Conservation (phyloP, 2,113 vertebrate species). For the Oxyruncus cristatus region DNA sequence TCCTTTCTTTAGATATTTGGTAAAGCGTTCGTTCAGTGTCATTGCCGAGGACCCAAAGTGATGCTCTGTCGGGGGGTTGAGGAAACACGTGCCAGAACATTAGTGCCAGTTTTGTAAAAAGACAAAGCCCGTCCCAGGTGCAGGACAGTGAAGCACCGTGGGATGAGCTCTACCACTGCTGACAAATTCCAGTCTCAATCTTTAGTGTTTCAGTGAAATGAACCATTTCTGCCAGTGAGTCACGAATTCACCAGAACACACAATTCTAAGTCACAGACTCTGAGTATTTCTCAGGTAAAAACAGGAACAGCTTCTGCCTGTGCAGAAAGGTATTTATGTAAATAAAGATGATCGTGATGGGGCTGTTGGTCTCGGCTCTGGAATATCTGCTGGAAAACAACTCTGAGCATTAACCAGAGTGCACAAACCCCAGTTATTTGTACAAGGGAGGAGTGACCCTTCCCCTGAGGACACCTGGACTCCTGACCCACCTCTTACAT, state of each 20-base stretch:
- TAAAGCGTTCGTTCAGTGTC: slow-evolving; percentile 95
- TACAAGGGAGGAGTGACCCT: background rate
- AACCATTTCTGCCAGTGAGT: background rate
- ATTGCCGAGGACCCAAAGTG: slow-evolving; percentile 91
- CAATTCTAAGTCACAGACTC: background rate
- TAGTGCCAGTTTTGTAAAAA: background rate
- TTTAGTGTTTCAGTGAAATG: background rate
- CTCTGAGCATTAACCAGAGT: background rate
- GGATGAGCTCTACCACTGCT: background rate
- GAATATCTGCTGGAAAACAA: background rate
- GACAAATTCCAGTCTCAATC: background rate
- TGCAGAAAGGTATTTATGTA: background rate
- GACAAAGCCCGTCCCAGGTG: background rate
- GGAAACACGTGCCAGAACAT: background rate
- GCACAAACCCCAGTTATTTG: background rate
- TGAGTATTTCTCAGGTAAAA: background rate
- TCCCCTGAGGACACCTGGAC: background rate
- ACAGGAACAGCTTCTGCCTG: background rate
- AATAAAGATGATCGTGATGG: rapidly evolving
- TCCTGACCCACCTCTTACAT: slow-evolving; percentile 87
- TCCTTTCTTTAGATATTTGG: slow-evolving; percentile 94
- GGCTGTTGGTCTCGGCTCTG: background rate
- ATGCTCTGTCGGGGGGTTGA: slow-evolving; percentile 79
- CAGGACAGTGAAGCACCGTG: background rate
- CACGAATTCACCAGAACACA: background rate